Percentiles rank a stretch among this genome's conserved stretches.
These are phyloP conservation scores for Luperina testacea DNA, from an alignment of 2,888 invertebrate species.

Conservation along the genomic window DNA sequence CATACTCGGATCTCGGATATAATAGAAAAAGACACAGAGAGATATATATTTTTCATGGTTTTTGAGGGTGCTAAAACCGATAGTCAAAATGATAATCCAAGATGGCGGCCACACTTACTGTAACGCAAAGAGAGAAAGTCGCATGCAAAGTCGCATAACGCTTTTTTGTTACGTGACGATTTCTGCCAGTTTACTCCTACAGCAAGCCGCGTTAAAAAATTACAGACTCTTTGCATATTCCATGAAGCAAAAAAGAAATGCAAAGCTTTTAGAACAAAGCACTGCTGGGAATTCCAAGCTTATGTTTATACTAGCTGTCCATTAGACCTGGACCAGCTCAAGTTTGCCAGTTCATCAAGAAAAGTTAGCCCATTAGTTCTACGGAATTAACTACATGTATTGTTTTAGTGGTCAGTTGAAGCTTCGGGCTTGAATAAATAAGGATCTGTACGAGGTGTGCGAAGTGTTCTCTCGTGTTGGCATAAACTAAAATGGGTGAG, in stretches of 20 bases:
- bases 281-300: neutral
- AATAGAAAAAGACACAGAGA: neutral
- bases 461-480: neutral
- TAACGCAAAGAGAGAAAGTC: no score
- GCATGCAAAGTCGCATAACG: no score
- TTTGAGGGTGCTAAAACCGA: no score
- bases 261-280: slow-evolving; percentile 16
- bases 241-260: neutral
- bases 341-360: slow-evolving; percentile 49
- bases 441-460: neutral
- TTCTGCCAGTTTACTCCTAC: no score
- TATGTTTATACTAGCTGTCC: neutral
- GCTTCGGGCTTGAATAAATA: slow-evolving; percentile 41
- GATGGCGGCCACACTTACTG: no score
- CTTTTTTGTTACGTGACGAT: no score
- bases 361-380: slow-evolving; percentile 54
- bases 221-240: neutral
- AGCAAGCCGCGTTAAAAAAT: neutral
- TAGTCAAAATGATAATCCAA: no score
- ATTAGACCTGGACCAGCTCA: slow-evolving; percentile 18
- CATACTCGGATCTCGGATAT: neutral
- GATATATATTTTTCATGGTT: no score
- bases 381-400: slow-evolving; percentile 47
- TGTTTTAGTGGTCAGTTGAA: slow-evolving; percentile 39
- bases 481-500: no score